Evolutionary conservation across 2,888 invertebrate species (phyloP), one percentile per base, ranked within the genome.

Genomic region (Siphlonurus alternatus): DNA sequence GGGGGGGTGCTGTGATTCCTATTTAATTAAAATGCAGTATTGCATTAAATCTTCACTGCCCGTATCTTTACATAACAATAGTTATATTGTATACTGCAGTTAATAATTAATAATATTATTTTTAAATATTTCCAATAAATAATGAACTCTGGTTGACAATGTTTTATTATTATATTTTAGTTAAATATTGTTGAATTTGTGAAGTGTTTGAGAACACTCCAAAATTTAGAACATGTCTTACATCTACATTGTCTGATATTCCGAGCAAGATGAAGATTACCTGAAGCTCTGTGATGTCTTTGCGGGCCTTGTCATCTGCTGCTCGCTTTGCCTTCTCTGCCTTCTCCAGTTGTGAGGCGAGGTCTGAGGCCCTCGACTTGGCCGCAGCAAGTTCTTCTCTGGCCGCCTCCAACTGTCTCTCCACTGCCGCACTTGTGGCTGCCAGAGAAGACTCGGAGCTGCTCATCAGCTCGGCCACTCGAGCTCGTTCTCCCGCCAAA

Each of bases 271-370:
- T 62, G 59, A 19, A 20, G 63, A 53, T 66, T 69, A 72, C 72
- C 69, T 73, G 72, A 62, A 76, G 69, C 66, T 75, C 73, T 25
- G 71, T 71, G 20, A 56, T 64, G 67, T 69, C 66, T 70, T 79
- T 80, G 68, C 81, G 80, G 38, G 78, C 76, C 74, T 82, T 80
- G 66, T 80, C 77, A 68, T 84, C 83, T 60, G 78, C 80, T 70
- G 86, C 85, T 51, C 83, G 75, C 69, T 86, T 85, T 68, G 85
- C 87, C 63, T 77, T 83, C 71, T 79, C 84, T 71, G 78, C 72
- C 70, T 77, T 79, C 38, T 81, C 80, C 62, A 72, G 63, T 69
- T 73, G 74, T 66, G 70, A 71, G 61, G 65, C 72, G 20, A 71
- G 56, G 68, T 74, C 74, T 63, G 71, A 69, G 1, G 72, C 62